A percentile compares a stretch with the other conserved stretches of the same genome.
phyloP scores from a whole-genome alignment of 2,113 vertebrate genomes.

The Seriola quinqueradiata region DNA sequence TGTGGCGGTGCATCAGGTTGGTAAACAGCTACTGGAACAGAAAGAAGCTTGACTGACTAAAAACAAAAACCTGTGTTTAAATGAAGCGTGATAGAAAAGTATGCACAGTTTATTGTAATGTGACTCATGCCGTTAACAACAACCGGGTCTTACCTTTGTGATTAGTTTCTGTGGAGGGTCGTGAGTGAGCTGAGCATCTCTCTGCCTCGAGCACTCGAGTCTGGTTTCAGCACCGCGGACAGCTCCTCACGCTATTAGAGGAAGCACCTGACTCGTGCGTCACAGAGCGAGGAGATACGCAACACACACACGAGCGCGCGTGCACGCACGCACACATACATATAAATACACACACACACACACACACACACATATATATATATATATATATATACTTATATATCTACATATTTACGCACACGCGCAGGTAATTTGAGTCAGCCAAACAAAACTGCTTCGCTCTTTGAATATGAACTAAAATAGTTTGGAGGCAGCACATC shows the following conservation, averaged over 20 bases:
- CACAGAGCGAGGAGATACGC: conserved; percentile 69
- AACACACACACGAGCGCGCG: conserved; percentile 19
- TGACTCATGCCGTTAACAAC: too few species aligned
- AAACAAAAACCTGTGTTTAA: too few species aligned
- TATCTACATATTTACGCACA: conserved; percentile 1
- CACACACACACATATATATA: not conserved
- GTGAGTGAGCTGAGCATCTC: conserved; percentile 69
- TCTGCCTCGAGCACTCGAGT: conserved; percentile 39
- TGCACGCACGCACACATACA: conserved; percentile 15
- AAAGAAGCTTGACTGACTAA: not conserved
- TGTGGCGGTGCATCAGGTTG: conserved; percentile 85
- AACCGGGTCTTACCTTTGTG: conserved; percentile 80
- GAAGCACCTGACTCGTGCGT: conserved; percentile 82
- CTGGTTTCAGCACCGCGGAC: conserved; percentile 83
- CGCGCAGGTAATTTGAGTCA: conserved; percentile 39
- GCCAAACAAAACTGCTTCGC: conserved; percentile 15
- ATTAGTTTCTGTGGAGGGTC: conserved; percentile 59
- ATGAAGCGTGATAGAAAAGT: too few species aligned
- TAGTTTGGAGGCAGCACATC: not conserved
- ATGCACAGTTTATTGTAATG: too few species aligned
- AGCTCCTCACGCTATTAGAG: conserved; percentile 85
- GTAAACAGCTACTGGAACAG: conserved; percentile 9
- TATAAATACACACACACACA: not conserved
- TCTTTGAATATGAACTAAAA: conserved; percentile 15
- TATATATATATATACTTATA: not conserved